phyloP scores from a whole-genome alignment of 2,113 vertebrate genomes.

The Pundamilia nyererei region DNA sequence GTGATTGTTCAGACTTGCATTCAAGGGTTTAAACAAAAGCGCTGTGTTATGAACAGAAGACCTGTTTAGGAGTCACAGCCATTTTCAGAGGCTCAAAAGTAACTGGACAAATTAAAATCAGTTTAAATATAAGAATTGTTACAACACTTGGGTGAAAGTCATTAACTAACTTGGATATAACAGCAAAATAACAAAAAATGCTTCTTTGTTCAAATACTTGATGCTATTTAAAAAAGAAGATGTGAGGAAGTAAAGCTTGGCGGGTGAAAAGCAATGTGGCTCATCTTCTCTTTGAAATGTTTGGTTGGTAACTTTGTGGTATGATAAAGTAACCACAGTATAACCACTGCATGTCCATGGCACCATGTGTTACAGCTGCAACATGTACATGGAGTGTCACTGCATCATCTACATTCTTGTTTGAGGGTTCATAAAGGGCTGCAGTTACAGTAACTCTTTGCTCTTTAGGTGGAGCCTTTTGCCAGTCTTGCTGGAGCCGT shows the following conservation, averaged over 20 bases:
- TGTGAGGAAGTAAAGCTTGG: background rate
- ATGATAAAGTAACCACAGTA: background rate
- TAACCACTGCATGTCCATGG: background rate
- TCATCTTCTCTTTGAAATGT: background rate
- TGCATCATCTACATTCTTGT: background rate
- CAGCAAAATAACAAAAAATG: background rate
- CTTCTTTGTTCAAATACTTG: background rate
- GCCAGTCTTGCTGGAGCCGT: constrained; percentile 82
- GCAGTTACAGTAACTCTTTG: background rate
- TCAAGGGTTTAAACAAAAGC: background rate
- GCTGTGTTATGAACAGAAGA: background rate
- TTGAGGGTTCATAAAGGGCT: background rate
- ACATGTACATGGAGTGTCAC: background rate
- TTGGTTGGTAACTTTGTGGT: background rate
- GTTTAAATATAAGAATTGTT: background rate
- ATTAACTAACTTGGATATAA: background rate
- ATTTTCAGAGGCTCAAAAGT: background rate
- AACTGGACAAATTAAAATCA: background rate
- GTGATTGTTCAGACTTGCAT: background rate
- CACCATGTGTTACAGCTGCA: background rate
- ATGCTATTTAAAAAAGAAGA: background rate
- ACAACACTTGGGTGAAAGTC: background rate
- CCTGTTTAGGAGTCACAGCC: background rate
- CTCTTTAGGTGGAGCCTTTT: constrained; percentile 87
- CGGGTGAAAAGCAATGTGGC: background rate